Percentiles rank a stretch among this genome's conserved stretches.
These are phyloP conservation scores for Branchinecta lindahli DNA, from an alignment of 1,140 invertebrate genomes.

Conservation along the genomic window DNA sequence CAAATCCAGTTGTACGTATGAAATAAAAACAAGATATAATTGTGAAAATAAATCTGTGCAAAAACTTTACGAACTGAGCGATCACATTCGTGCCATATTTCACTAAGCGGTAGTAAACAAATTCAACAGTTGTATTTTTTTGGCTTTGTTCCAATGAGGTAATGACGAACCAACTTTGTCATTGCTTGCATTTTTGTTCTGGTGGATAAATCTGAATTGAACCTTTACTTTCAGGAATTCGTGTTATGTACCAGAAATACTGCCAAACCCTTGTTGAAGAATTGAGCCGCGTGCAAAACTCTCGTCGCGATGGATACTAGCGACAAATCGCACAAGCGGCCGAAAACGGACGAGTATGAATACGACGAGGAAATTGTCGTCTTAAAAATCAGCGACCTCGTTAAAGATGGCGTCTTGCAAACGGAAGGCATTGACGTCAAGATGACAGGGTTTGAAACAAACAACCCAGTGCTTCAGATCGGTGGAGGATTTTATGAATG, in stretches of 20 bases:
- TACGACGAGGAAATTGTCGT: background rate
- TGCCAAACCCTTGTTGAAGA: background rate
- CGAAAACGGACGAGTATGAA: background rate
- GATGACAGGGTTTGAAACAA: background rate
- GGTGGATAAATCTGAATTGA: background rate
- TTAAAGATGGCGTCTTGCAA: background rate
- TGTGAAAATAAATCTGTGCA: too few species aligned
- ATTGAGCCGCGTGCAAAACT: background rate
- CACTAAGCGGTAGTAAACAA: too few species aligned
- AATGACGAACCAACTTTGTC: too few species aligned
- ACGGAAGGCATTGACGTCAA: background rate
- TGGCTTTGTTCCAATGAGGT: too few species aligned
- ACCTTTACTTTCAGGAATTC: background rate
- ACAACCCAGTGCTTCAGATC: background rate
- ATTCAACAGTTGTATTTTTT: too few species aligned
- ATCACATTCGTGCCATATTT: too few species aligned
- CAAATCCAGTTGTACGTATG: too few species aligned
- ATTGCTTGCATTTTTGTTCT: too few species aligned
- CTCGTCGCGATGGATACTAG: slow-evolving; percentile 4
- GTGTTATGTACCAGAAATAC: slow-evolving; percentile 7
- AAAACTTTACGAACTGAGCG: too few species aligned
- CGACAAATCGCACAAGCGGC: background rate
- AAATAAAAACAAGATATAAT: too few species aligned
- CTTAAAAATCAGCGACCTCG: background rate
- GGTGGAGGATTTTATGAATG: background rate